phyloP scores from a whole-genome alignment of 2,797 vertebrate genomes.

The Tapera naevia region DNA sequence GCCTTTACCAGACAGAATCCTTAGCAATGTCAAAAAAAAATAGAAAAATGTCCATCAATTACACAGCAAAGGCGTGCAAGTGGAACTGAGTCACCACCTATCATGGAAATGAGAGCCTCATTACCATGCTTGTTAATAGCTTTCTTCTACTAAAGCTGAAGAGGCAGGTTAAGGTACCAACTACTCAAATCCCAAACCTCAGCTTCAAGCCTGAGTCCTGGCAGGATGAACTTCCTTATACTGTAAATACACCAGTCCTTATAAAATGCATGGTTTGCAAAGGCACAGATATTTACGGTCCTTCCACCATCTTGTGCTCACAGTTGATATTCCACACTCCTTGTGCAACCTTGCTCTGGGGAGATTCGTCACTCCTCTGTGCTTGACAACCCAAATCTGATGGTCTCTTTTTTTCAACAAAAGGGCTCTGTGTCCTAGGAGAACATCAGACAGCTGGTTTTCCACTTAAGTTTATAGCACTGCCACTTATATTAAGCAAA shows the following conservation, averaged over 20 bases:
- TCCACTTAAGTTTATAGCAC: neutral
- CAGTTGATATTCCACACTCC: neutral
- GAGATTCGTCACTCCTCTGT: neutral
- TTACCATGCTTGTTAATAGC: conserved; percentile 1
- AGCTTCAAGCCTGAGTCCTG: neutral
- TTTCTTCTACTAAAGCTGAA: conserved; percentile 27
- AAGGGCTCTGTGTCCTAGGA: neutral
- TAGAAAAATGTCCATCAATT: conserved; percentile 4
- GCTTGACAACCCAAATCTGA: neutral
- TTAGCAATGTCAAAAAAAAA: conserved; percentile 44
- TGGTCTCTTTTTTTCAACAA: neutral
- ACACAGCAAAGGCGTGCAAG: neutral
- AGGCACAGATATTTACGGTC: neutral
- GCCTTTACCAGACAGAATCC: conserved; percentile 30
- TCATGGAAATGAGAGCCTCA: neutral
- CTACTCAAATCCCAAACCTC: neutral
- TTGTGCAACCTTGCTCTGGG: neutral
- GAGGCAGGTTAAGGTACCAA: neutral
- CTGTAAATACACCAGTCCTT: neutral
- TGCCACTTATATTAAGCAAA: neutral
- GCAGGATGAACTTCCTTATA: neutral
- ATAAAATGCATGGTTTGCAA: neutral
- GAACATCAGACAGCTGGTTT: neutral
- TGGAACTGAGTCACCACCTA: conserved; percentile 29
- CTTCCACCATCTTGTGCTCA: neutral